These are phyloP conservation scores for Agrenia bidenticulata DNA, from an alignment of 2,888 invertebrate genomes.

Conservation along the genomic window DNA sequence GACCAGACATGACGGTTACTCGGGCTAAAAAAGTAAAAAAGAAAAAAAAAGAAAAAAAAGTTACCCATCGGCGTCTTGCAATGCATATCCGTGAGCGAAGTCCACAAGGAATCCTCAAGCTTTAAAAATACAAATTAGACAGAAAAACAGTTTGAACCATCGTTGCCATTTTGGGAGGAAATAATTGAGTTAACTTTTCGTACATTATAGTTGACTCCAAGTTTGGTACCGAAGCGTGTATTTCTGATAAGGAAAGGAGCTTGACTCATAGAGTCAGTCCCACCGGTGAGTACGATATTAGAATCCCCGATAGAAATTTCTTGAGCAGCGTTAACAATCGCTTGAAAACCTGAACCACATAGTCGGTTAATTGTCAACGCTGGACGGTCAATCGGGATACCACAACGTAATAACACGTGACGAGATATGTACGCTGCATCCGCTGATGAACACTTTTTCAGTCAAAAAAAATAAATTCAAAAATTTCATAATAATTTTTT, in stretches of 20 bases:
- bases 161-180: too few relatives aligned
- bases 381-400: constrained; percentile 81
- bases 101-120: constrained; percentile 15
- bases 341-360: constrained; percentile 96
- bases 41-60: background rate
- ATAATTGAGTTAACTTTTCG: constrained; percentile 66
- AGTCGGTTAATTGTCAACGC: constrained; percentile 87
- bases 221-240: constrained; percentile 80
- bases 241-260: constrained; percentile 82
- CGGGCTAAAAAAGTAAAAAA: too few relatives aligned
- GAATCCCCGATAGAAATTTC: constrained; percentile 81
- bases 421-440: constrained; percentile 86
- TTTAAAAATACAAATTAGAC: too few relatives aligned
- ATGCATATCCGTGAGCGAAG: background rate
- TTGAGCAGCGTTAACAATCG: constrained; percentile 57
- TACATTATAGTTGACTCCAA: constrained; percentile 70
- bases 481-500: too few relatives aligned
- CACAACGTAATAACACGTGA: constrained; percentile 78
- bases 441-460: constrained; percentile 66
- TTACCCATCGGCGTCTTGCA: constrained; percentile 15
- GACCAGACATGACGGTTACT: too few relatives aligned
- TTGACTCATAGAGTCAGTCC: constrained; percentile 94
- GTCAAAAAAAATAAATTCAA: background rate
- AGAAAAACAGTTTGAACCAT: too few relatives aligned
- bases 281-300: constrained; percentile 81